Base-by-base conservation (phyloP, 2,888 invertebrate species). In the Eudemis profundana region DNA sequence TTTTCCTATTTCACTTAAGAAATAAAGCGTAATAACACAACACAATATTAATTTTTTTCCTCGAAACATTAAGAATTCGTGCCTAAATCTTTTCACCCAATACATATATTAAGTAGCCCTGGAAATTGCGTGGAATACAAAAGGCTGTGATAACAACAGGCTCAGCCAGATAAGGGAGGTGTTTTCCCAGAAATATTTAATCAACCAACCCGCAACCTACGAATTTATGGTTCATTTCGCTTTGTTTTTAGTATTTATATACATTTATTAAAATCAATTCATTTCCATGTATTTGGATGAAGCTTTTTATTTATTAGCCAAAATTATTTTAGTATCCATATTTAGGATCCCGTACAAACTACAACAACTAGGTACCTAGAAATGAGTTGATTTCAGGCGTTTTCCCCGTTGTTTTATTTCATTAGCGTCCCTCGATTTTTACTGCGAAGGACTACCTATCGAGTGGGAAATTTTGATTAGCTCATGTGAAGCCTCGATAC, bases 121-220 rank as follows among this genome's bases (percentile, higher is more conserved):
- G 42, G 23, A 50, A 50, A 29, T 47, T 54, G 14, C 14, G 33
- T 42, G 21, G 15, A 56, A 15, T 44, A 64, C 50, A 57, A 33
- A 57, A 44, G 57, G 42, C 63, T 63, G 40, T 53, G 46, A 61
- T 57, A 42, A 64, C 42, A 51, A 50, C 57, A 29, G 57, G 15
- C 21, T 7, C 23, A n/a, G n/a, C n/a, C n/a, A 27, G 62, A 54
- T 50, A 50, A 50, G 33, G 56, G 17, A 54, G 29, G 47, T 40
- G 57, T 14, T 19, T 23, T 21, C 44, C 42, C 12, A 38, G 14
- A 40, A 49, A 61, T 61, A 44, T 51, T 42, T 15, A 50, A 61
- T 51, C 29, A 36, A 42, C 29, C 36, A 4, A 19, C 51, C 44
- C 42, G 42, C 36, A 4, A 19, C 44, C 44, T 44, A 54, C 40